Evolutionary conservation across 2,113 vertebrate species (phyloP), one percentile per base, ranked within the genome.

Genomic region (Galemys pyrenaicus): DNA sequence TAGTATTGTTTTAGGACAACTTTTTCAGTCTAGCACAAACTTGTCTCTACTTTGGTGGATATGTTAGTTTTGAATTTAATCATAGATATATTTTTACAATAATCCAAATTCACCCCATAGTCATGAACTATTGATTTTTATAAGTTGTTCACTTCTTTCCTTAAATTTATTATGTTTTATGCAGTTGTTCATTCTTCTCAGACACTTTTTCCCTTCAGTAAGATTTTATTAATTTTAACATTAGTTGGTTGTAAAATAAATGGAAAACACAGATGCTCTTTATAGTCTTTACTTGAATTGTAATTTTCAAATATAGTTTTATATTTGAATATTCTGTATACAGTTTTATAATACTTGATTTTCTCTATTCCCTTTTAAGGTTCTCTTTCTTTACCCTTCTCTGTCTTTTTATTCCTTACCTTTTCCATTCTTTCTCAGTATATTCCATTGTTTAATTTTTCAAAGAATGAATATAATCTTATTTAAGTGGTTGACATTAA

Each of bases 401-500:
- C 65, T 11, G 24, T 85, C 2, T 44, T 56, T 58, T 73, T 39
- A 16, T 49, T 82, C 28, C 46, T 39, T 56, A 51, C 17, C 22
- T 41, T 39, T 41, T 71, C 73, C 28, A 26, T 60, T 95, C 1
- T 74, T 81, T 81, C 41, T 89, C 22, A 54, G 1, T 49, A 51
- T 49, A 60, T 74, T 88, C 39, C 89, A 13, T 51, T 83, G 44
- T 65, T 92, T 89, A 83, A 24, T 60, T 82, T 89, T 91, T 10
- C 20, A 88, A 62, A 30, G 17, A 54, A 37, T 35, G 17, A 65
- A 39, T 67, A 54, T 71, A 68, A 80, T 71, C 65, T 77, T 94
- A 77, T 51, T 82, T 91, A 94, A 46, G 41, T 95, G 6, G 41
- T 67, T 96, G 88, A 86, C 64, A 97, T 86, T 87, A 97, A 95